Evolutionary conservation across 2,797 vertebrate species (phyloP).

Genomic region (Poecile montanus): DNA sequence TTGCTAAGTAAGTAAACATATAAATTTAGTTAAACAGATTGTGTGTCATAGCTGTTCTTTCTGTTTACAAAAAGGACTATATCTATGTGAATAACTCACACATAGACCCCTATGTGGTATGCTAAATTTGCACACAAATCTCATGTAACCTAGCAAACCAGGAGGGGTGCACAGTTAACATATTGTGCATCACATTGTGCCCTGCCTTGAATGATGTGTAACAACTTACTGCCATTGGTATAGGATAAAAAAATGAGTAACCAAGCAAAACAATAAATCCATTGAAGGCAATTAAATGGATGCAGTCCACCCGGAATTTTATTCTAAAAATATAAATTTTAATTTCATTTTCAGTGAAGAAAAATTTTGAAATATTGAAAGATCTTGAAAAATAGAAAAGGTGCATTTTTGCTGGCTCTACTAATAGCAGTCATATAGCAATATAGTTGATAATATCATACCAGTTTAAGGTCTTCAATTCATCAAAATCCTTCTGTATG

Average conservation of each 20-base stretch:
- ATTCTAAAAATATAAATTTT: background rate
- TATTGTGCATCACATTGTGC: background rate
- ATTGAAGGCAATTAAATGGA: background rate
- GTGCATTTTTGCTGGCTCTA: background rate
- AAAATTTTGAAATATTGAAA: background rate
- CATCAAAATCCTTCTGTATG: background rate
- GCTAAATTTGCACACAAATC: background rate
- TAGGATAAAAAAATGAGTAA: background rate
- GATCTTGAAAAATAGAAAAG: background rate
- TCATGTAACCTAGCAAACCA: background rate
- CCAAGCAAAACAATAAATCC: background rate
- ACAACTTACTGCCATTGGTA: background rate
- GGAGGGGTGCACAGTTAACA: background rate
- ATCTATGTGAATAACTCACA: background rate
- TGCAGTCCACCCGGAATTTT: background rate
- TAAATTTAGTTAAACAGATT: constrained; percentile 4
- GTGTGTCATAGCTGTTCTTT: background rate
- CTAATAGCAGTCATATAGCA: background rate
- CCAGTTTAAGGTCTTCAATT: background rate
- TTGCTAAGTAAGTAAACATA: background rate
- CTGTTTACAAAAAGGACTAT: background rate
- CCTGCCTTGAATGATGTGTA: background rate
- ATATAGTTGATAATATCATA: background rate
- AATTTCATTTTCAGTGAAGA: background rate
- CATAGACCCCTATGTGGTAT: background rate